Evolutionary conservation across 2,888 invertebrate genomes (phyloP).

Genomic region (Therioaphis trifolii): DNA sequence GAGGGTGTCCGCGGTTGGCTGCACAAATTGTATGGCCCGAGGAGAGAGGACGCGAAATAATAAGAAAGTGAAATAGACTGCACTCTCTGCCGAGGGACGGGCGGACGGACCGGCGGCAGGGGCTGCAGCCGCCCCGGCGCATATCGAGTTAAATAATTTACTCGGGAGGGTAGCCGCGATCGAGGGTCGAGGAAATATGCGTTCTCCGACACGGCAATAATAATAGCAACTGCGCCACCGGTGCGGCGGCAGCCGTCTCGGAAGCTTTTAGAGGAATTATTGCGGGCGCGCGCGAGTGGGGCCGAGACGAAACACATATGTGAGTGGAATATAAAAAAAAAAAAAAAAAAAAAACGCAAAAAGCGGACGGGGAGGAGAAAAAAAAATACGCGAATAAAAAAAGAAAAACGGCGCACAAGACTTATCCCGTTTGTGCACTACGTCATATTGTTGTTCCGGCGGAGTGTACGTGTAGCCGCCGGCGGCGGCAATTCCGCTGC

Average conservation of each 20-base stretch:
- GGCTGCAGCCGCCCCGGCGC: neutral
- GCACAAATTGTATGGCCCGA: constrained; percentile 53
- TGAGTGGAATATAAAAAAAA: no score
- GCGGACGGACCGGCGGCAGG: neutral
- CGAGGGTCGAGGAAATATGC: constrained; percentile 22
- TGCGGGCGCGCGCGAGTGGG: neutral
- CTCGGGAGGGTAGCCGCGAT: constrained; percentile 43
- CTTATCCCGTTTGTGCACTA: no score
- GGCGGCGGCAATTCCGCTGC: no score
- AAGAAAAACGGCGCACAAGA: neutral
- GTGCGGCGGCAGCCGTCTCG: constrained; percentile 35
- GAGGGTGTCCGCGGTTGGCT: neutral
- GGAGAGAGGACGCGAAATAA: neutral
- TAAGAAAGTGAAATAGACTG: constrained; percentile 21
- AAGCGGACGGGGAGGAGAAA: neutral
- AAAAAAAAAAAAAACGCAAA: no score
- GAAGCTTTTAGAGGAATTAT: constrained; percentile 55
- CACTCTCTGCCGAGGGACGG: neutral
- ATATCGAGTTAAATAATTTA: constrained; percentile 63
- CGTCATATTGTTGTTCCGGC: constrained; percentile 27
- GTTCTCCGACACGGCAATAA: constrained; percentile 49
- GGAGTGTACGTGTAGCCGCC: neutral
- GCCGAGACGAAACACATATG: no score
- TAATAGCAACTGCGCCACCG: constrained; percentile 34
- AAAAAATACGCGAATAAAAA: neutral